Conservation (phyloP, 1,140 invertebrate genomes). For the Sipha flava region DNA sequence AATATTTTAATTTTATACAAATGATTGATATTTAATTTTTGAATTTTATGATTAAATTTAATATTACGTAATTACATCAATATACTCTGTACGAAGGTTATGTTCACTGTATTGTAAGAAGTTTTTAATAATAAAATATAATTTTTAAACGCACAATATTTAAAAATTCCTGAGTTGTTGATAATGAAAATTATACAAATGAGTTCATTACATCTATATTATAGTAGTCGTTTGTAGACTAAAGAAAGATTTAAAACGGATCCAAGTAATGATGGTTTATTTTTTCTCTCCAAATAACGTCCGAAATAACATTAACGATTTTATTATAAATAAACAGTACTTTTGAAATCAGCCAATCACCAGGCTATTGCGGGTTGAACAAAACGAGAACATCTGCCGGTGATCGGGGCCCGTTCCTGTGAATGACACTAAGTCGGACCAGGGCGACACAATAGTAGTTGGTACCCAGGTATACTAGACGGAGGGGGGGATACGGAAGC, state of each 20-base stretch:
- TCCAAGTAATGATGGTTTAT: background rate
- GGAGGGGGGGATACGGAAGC: background rate
- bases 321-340: slow-evolving; percentile 6
- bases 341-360: background rate
- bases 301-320: background rate
- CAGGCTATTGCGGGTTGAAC: background rate
- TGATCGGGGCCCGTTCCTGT: slow-evolving; percentile 9
- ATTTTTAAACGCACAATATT: no score
- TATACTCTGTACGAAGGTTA: no score
- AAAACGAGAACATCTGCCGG: slow-evolving; percentile 29
- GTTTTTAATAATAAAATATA: no score
- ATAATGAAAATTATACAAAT: no score
- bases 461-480: background rate
- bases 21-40: no score
- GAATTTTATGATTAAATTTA: no score
- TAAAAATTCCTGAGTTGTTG: no score
- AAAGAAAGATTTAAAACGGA: background rate
- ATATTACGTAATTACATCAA: no score
- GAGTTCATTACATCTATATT: no score
- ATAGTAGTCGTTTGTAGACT: no score
- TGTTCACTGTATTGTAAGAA: no score
- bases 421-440: slow-evolving; percentile 29
- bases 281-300: background rate
- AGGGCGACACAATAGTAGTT: slow-evolving; percentile 18
- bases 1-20: no score